Percentiles rank a stretch among this genome's conserved stretches.
phyloP scores from a whole-genome alignment of 2,113 vertebrate genomes.

The Penelope pileata region DNA sequence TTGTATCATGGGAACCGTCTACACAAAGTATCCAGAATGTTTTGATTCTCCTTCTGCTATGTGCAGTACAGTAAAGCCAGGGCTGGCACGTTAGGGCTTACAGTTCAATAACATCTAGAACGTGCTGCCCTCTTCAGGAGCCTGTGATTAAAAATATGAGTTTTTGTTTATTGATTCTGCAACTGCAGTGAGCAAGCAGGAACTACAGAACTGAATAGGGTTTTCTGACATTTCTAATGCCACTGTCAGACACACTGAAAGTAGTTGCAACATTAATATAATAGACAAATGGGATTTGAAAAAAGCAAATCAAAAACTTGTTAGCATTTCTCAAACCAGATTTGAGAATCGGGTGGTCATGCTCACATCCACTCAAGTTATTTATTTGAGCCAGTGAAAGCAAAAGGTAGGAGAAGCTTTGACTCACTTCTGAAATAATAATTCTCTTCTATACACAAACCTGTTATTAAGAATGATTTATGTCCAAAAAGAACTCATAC shows the following conservation, averaged over 20 bases:
- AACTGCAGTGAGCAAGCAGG: constrained; percentile 9
- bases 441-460: neutral
- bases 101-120: constrained; percentile 83
- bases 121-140: constrained; percentile 87
- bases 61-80: constrained; percentile 54
- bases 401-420: neutral
- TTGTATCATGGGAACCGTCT: constrained; percentile 56
- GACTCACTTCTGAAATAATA: neutral
- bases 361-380: neutral
- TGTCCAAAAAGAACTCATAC: neutral
- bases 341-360: neutral
- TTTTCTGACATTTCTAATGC: neutral
- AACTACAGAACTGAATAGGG: neutral
- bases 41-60: neutral
- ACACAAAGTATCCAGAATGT: constrained; percentile 53
- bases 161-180: constrained; percentile 48
- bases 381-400: neutral
- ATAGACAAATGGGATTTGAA: neutral
- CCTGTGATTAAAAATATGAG: constrained; percentile 59
- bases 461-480: constrained; percentile 6
- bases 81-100: constrained; percentile 71
- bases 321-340: neutral
- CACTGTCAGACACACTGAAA: neutral
- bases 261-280: neutral
- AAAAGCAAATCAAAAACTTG: neutral